Conservation (phyloP, 2,113 vertebrate genomes). For the Haemorhous mexicanus region DNA sequence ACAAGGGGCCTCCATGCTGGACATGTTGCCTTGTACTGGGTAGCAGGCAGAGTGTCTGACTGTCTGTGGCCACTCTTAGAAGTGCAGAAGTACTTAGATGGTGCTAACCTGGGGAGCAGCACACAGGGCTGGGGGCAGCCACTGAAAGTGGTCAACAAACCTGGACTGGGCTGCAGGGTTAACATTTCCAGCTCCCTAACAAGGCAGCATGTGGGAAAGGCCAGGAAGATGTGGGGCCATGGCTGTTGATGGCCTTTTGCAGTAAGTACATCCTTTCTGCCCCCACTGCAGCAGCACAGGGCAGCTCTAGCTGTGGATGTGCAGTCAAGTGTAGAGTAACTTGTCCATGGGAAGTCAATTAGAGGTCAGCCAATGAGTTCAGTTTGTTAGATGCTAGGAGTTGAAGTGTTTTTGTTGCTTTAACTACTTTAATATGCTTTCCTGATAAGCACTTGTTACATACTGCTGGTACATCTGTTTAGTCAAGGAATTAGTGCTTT, state of each 20-base stretch:
- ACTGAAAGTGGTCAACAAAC: not conserved
- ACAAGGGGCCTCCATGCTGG: not conserved
- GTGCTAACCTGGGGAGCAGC: not conserved
- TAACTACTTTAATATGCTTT: not conserved
- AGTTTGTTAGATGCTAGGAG: not conserved
- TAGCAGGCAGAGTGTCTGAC: not conserved
- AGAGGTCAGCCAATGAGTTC: not conserved
- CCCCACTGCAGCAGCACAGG: not conserved
- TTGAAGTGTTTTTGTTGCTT: not conserved
- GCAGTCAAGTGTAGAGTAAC: not conserved
- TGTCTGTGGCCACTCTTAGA: not conserved
- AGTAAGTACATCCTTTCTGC: not conserved
- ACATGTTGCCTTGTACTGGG: not conserved
- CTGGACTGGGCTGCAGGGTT: not conserved
- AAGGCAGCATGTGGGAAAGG: rapidly evolving
- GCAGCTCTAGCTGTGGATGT: not conserved
- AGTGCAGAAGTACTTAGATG: not conserved
- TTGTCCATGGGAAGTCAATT: not conserved
- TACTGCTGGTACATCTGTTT: not conserved
- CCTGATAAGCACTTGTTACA: not conserved
- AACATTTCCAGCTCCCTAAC: too few species aligned
- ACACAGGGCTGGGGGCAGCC: not conserved
- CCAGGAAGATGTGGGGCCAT: rapidly evolving
- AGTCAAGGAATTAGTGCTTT: not conserved
- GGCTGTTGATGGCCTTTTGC: not conserved